These are phyloP conservation scores for Porites evermanni DNA, from an alignment of 92 coral and sea anemone genomes.

Conservation along the genomic window DNA sequence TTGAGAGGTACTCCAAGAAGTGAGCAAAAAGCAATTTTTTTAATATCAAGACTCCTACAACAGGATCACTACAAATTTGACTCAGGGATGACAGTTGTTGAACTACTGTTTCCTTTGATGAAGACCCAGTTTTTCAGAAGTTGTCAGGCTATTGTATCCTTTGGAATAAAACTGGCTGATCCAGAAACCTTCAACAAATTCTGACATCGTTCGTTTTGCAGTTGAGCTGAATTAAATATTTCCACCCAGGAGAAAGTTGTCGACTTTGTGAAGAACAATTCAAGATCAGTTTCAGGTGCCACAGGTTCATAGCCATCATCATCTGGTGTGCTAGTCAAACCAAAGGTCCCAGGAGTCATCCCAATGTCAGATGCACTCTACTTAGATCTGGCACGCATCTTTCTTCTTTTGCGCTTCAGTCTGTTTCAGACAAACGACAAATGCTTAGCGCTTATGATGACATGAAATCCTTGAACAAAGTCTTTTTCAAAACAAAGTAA, in stretches of 20 bases:
- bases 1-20: background rate
- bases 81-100: slow-evolving; percentile 14
- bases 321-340: slow-evolving; percentile 1
- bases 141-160: slow-evolving; percentile 21
- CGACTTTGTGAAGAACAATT: background rate
- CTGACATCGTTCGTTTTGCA: background rate
- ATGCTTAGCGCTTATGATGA: background rate
- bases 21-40: slow-evolving; percentile 15
- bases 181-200: slow-evolving; percentile 4
- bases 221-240: background rate
- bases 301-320: slow-evolving; percentile 32
- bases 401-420: slow-evolving; percentile 96
- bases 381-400: slow-evolving; percentile 98
- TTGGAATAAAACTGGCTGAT: slow-evolving; percentile 15
- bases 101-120: background rate
- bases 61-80: slow-evolving; percentile 7
- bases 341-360: slow-evolving; percentile 19
- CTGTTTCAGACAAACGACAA: slow-evolving; percentile 20
- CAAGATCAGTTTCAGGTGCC: slow-evolving; percentile 1
- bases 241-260: background rate
- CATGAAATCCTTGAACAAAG: too few species aligned
- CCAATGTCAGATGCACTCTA: slow-evolving; percentile 34
- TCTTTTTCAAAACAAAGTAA: background rate
- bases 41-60: background rate
- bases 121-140: slow-evolving; percentile 14